Percentiles rank a stretch among this genome's conserved stretches.
Conservation (phyloP, 1,140 invertebrate genomes). For the Zaprionus gabonicus region DNA sequence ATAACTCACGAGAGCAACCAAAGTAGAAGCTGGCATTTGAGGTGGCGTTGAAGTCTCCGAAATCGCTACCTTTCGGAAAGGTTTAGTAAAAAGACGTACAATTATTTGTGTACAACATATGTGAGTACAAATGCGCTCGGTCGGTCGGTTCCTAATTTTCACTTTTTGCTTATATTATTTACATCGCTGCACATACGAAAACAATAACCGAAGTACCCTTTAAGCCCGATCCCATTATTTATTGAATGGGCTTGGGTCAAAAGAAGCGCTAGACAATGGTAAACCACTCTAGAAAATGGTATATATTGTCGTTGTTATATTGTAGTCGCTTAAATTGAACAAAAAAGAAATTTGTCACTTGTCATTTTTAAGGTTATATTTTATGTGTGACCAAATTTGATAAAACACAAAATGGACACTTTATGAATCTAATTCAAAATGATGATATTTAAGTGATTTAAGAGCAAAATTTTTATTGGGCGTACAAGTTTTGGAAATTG, state of each 20-base stretch:
- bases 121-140: slow-evolving; percentile 29
- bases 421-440: slow-evolving; percentile 22
- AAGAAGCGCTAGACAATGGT: neutral
- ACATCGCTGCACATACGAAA: slow-evolving; percentile 55
- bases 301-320: slow-evolving; percentile 37
- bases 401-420: slow-evolving; percentile 25
- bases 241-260: slow-evolving; percentile 2
- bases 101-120: slow-evolving; percentile 34
- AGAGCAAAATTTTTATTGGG: neutral
- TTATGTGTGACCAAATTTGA: slow-evolving; percentile 56
- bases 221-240: slow-evolving; percentile 37
- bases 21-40: slow-evolving; percentile 42
- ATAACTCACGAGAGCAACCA: slow-evolving; percentile 34
- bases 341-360: slow-evolving; percentile 79
- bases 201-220: slow-evolving; percentile 26
- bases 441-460: neutral
- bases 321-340: slow-evolving; percentile 65
- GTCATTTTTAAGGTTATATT: slow-evolving; percentile 79
- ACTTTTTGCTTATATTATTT: slow-evolving; percentile 68
- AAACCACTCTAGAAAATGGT: slow-evolving; percentile 31
- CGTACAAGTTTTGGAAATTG: neutral
- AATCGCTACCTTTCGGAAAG: slow-evolving; percentile 22
- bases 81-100: slow-evolving; percentile 18
- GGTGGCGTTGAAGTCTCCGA: slow-evolving; percentile 6
- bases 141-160: slow-evolving; percentile 40